A percentile compares a stretch with the other conserved stretches of the same genome.
Conservation (phyloP, 2,113 vertebrate genomes). For the Picathartes gymnocephalus region DNA sequence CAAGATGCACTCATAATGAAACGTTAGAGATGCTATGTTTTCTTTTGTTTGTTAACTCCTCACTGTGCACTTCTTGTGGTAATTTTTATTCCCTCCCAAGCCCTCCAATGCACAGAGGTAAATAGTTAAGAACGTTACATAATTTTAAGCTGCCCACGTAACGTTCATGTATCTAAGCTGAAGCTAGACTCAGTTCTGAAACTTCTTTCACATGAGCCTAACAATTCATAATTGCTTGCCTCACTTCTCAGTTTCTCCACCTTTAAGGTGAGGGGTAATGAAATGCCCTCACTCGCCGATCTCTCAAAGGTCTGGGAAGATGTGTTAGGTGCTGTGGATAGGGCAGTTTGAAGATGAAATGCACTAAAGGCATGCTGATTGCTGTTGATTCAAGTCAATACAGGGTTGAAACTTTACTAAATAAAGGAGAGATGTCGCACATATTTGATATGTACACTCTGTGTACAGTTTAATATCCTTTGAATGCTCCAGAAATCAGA, state of each 20-base stretch:
- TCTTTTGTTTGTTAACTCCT: neutral
- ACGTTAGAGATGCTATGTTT: neutral
- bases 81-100: neutral
- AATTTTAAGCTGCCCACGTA: neutral
- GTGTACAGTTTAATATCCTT: neutral
- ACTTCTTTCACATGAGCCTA: neutral
- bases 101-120: neutral
- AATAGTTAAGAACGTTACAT: neutral
- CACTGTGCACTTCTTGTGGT: neutral
- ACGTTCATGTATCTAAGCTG: neutral
- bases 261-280: neutral
- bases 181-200: neutral
- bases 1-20: neutral
- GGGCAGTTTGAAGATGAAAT: neutral
- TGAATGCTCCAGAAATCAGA: neutral
- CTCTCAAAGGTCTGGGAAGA: neutral
- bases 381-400: neutral
- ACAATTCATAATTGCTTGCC: neutral
- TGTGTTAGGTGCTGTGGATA: neutral
- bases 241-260: neutral
- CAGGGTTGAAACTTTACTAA: neutral
- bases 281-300: neutral
- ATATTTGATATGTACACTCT: neutral
- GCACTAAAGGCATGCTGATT: neutral
- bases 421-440: neutral